Base-by-base conservation (phyloP, 2,797 vertebrate genomes). In the Poeciliopsis turneri region DNA sequence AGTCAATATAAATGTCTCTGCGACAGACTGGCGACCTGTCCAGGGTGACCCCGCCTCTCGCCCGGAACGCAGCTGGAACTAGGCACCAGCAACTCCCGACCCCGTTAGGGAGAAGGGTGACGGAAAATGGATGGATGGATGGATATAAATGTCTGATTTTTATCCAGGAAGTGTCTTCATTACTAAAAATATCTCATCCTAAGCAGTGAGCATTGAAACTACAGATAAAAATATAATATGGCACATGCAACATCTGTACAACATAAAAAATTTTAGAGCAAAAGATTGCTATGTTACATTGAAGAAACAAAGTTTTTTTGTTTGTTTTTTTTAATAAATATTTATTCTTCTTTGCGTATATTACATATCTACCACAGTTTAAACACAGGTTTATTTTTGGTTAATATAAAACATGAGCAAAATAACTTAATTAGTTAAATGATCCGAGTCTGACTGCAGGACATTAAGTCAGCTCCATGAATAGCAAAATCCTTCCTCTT, bases 101-200 rank as follows among this genome's bases (percentile, higher is more conserved):
- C n/a, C n/a, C n/a, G n/a, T n/a, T n/a, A n/a, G n/a, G n/a, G n/a
- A n/a, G n/a, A n/a, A n/a, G n/a, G n/a, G n/a, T n/a, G n/a, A n/a
- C n/a, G n/a, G n/a, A n/a, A n/a, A n/a, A n/a, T n/a, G n/a, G n/a
- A n/a, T n/a, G n/a, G n/a, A n/a, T n/a, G n/a, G n/a, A n/a, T n/a
- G n/a, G n/a, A 64, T 33, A 18, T 33, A 64, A 64, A 64, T 64
- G 6, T 64, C 30, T 18, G 59, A 64, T 33, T 64, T 64, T 64
- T 18, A 64, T 16, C 30, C 59, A 33, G 15, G 5, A 64, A 64
- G 30, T 64, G 30, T 64, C 20, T 33, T 78, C 77, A 46, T 45
- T 72, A 46, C 59, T 66, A 43, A 78, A 86, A 89, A 87, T 86
- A 87, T 73, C n/a, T 15, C 43, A 30, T 11, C 80, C 20, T 66